Base-by-base conservation (phyloP, 2,113 vertebrate species). In the Sclerurus mexicanus region DNA sequence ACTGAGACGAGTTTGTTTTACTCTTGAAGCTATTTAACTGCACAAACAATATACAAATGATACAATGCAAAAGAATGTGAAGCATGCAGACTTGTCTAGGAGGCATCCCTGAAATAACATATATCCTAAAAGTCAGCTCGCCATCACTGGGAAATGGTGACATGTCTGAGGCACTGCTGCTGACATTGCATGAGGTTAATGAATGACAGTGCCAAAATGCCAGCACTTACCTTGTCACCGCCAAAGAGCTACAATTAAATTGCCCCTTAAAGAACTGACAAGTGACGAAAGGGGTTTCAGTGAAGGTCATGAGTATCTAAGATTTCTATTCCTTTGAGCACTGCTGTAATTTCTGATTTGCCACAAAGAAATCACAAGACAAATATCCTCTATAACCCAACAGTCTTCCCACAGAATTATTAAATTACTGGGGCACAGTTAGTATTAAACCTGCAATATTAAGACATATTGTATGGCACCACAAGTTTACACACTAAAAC, bases 281-380 rank as follows among this genome's bases (percentile, higher is more conserved):
- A 97, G 98, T 90, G 98, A 98, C 98, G 98, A 99, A 98, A 99
- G 98, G 97, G 98, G 98, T 98, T 98, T 98, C 98, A 96, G 96
- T 97, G 95, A 98, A 97, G 98, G 98, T 99, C 98, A 98, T 64
- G 50, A 91, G 97, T 98, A 98, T 98, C 98, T 97, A 97, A 97
- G 96, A 97, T 94, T 97, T 91, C 97, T 97, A 97, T 98, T 98
- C 98, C 98, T 98, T 98, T 97, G 98, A 98, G 97, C 95, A 85
- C 60, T 93, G 95, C 86, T 92, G 97, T 96, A 96, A 97, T 98
- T 98, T 97, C 90, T 98, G 97, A 98, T 98, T 97, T 94, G 95
- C 93, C 89, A 95, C 94, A 97, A 96, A 96, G 95, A 96, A 97
- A 96, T 98, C 96, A 93, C 97, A 97, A 97, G 97, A 97, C 95